Evolutionary conservation across 1,140 invertebrate genomes (phyloP).

Genomic region (Diprion similis): DNA sequence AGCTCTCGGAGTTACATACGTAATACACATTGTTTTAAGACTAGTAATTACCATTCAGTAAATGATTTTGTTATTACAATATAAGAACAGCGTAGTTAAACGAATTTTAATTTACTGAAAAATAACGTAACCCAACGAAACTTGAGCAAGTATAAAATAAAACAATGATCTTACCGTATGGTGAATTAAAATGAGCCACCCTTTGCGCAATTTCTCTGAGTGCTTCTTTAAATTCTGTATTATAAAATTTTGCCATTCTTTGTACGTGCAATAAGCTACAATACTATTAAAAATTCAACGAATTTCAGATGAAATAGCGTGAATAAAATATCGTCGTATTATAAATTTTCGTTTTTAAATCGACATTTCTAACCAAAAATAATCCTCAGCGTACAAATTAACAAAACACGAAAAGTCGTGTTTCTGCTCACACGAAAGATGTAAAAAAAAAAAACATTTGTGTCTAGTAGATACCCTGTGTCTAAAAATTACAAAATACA

Average conservation of each 20-base stretch:
- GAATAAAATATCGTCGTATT: neutral
- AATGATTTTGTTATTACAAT: too few species aligned
- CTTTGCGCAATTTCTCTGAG: slow-evolving; percentile 37
- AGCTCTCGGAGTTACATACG: too few species aligned
- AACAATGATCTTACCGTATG: slow-evolving; percentile 33
- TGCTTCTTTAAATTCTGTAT: slow-evolving; percentile 42
- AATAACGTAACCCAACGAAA: too few species aligned
- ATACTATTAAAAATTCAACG: neutral
- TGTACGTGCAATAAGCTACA: neutral
- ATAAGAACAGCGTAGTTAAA: too few species aligned
- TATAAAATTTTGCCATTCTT: slow-evolving; percentile 33
- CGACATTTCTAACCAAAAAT: neutral
- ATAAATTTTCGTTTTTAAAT: neutral
- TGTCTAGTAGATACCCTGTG: neutral
- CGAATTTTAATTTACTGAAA: too few species aligned
- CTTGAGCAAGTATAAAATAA: neutral
- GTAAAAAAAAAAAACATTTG: neutral
- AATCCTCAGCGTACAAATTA: neutral
- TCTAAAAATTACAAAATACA: too few species aligned
- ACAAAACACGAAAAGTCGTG: neutral
- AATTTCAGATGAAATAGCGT: neutral
- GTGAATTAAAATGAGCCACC: slow-evolving; percentile 32
- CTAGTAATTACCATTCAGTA: too few species aligned
- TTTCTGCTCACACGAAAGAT: neutral
- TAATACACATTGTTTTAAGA: too few species aligned